Base-by-base conservation (phyloP, 1,140 invertebrate species). In the Diachasmimorpha longicaudata region DNA sequence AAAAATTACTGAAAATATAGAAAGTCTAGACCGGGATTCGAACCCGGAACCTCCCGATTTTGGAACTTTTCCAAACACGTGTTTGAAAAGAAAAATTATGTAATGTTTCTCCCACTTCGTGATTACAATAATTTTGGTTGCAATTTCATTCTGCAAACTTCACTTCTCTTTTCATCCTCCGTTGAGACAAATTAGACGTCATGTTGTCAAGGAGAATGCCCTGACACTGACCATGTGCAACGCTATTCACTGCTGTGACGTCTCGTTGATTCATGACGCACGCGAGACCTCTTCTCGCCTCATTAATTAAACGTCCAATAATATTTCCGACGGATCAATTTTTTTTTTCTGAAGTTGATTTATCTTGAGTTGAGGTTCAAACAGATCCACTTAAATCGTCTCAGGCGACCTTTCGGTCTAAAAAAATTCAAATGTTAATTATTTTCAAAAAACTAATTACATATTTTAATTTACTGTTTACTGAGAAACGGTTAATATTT, bases 231-330 rank as follows among this genome's bases (percentile, higher is more conserved):
- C 58, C 58, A 70, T 46, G 69, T 46, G 42, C 2, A 31, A 31
- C 31, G 31, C 69, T 70, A 70, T 70, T 70, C 69, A 70, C 46
- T 70, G 21, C 25, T 68, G 48, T 55, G 48, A 52, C 48, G 70
- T 72, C 44, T 36, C 25, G 46, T n/a, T 72, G 70, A 72, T 72
- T 72, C 70, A 72, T 72, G 70, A 72, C 23, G 44, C 44, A 46
- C 19, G 21, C 42, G 16, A 48, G 46, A 72, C 70, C 25, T 55
- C 44, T 72, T 72, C 13, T 13, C 66, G 36, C 66, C 70, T 72
- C 70, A 72, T 72, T 72, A 72, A 72, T 72, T 72, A 72, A 72
- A 72, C 70, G 25, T 72, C 21, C 44, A 72, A 55, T 72, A 55
- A 72, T 52, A 72, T 52, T 72, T 72, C 46, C 70, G 70, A 55